Conservation (phyloP, 2,888 invertebrate species). For the Lepidocyrtoides sp. region DNA sequence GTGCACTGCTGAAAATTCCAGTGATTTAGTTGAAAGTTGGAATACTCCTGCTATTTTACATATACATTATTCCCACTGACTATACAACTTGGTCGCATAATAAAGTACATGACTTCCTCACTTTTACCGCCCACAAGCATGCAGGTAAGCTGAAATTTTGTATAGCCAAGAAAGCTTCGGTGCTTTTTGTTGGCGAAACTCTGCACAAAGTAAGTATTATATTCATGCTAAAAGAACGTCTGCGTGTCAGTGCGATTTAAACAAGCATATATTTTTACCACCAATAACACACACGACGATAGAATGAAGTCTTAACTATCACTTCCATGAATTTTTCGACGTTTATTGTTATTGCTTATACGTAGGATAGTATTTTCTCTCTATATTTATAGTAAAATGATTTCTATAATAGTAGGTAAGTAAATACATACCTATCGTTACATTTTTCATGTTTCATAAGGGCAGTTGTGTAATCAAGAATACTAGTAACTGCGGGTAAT, state of each 20-base stretch:
- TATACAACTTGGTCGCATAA: too few species aligned
- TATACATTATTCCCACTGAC: neutral
- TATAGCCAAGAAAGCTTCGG: too few species aligned
- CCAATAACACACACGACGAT: neutral
- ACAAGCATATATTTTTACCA: neutral
- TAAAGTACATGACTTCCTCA: neutral
- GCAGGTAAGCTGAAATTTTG: neutral
- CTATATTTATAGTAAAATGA: too few species aligned
- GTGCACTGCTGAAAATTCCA: neutral
- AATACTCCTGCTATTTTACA: conserved; percentile 30
- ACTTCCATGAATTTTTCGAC: neutral
- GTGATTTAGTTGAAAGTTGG: conserved; percentile 38
- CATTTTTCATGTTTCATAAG: too few species aligned
- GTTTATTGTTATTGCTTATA: conserved; percentile 14
- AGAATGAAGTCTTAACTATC: neutral
- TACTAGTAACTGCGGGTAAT: too few species aligned
- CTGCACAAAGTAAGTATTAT: too few species aligned
- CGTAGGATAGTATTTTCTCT: too few species aligned
- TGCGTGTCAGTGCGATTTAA: neutral
- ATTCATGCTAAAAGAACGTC: neutral
- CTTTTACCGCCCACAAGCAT: neutral
- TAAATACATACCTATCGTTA: too few species aligned
- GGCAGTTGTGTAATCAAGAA: too few species aligned
- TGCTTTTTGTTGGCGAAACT: too few species aligned
- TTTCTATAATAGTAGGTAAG: too few species aligned